These are phyloP conservation scores for Barbus barbus DNA, from an alignment of 2,113 vertebrate genomes.

Conservation along the genomic window DNA sequence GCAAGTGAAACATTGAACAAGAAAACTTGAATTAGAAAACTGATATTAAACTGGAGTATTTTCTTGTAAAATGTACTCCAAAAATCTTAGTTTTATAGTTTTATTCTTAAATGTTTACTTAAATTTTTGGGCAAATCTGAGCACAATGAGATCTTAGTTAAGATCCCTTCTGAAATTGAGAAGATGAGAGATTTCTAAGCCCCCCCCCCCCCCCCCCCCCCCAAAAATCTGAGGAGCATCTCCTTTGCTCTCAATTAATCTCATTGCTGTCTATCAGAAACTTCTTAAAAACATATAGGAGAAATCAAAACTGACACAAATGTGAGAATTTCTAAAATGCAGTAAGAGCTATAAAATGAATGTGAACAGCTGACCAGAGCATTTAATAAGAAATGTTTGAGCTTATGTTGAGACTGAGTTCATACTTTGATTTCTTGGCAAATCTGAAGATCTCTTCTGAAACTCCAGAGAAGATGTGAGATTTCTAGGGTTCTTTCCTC, in stretches of 20 bases:
- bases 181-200: not conserved
- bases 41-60: too few relatives aligned
- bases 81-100: too few relatives aligned
- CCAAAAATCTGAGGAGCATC: not conserved
- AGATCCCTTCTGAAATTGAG: not conserved
- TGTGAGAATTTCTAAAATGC: too few relatives aligned
- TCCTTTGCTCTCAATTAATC: not conserved
- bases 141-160: not conserved
- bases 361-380: too few relatives aligned
- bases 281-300: not conserved
- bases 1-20: not conserved
- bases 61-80: too few relatives aligned
- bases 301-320: not conserved
- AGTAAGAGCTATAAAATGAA: too few relatives aligned
- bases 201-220: too few relatives aligned
- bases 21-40: too few relatives aligned
- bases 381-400: not conserved
- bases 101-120: not conserved
- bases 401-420: not conserved
- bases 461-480: not conserved
- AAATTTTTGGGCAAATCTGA: not conserved
- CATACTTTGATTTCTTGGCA: not conserved
- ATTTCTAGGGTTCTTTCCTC: not conserved
- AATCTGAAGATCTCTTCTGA: not conserved
- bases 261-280: not conserved